A percentile compares a stretch with the other conserved stretches of the same genome.
Evolutionary conservation across 2,113 vertebrate species (phyloP).

Genomic region (Hippolais icterina): DNA sequence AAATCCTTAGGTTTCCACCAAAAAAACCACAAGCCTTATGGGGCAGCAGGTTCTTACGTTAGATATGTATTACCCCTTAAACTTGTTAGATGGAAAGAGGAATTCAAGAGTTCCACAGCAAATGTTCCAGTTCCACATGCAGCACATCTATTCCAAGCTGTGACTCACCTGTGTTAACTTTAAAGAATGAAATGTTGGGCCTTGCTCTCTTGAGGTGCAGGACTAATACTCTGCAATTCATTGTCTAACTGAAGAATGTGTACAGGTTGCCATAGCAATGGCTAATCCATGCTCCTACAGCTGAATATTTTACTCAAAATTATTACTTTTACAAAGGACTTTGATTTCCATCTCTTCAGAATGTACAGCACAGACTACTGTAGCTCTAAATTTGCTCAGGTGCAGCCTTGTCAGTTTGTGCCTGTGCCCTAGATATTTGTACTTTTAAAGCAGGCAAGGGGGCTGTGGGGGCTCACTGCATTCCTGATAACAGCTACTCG

Average conservation of each 20-base stretch:
- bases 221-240: neutral
- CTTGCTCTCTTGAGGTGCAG: neutral
- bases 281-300: neutral
- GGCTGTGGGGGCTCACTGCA: neutral
- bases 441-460: neutral
- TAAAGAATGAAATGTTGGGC: neutral
- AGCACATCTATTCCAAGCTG: neutral
- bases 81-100: neutral
- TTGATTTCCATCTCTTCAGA: neutral
- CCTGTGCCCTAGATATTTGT: neutral
- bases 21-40: neutral
- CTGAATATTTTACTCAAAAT: neutral
- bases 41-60: neutral
- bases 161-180: neutral
- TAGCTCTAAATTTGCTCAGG: neutral
- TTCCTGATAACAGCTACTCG: neutral
- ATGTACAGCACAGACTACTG: neutral
- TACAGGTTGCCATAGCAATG: neutral
- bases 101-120: neutral
- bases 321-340: neutral
- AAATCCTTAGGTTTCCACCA: neutral
- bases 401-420: neutral
- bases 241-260: neutral
- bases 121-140: neutral
- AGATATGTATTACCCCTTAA: neutral